Base-by-base conservation (phyloP, 2,888 invertebrate species). In the Zhuqinia jingwanae region DNA sequence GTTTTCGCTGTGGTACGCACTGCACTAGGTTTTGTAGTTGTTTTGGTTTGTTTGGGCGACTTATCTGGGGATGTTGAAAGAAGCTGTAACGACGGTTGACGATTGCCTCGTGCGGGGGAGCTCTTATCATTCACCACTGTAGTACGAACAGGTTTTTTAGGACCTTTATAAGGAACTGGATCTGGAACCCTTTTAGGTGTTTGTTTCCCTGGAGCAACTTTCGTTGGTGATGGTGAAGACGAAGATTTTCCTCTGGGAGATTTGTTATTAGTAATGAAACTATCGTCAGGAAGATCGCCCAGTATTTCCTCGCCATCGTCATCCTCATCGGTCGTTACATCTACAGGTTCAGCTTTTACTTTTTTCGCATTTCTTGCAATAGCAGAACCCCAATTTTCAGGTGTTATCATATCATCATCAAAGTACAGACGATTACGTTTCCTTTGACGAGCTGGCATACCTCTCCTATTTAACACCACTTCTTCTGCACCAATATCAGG, bases 371-470 rank as follows among this genome's bases (percentile, higher is more conserved):
- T 88, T 15, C 88, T 80, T 22, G 89, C 88, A 8, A 85, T 80
- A 0, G 77, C 50, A 0, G 86, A 25, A 13, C 88, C 88, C 20
- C 88, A 77, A 22, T 76, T 96, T 60, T 96, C 95, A 88, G 95
- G 96, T 25, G 90, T 90, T 92, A 96, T 96, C 22, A 97, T 95
- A 92, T 97, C 96, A 92, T 98, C 97, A 92, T 97, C 97, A 92
- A 95, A 97, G 92, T 97, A 97, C 81, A 97, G 94, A 91, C 95
- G 95, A 92, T 98, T 98, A 92, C 96, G 96, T 92, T 97, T 98
- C 42, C 97, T 94, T 90, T 97, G 97, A 85, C 98, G 94, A 5
- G 96, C 97, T 79, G 97, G 97, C 92, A 97, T 97, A 65, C 97
- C 97, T 91, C 97, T 94, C 1, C 96, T 95, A 92, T 97, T 97